Evolutionary conservation across 1,140 invertebrate species (phyloP), one percentile per base, ranked within the genome.

Genomic region (Kradibia gibbosae): DNA sequence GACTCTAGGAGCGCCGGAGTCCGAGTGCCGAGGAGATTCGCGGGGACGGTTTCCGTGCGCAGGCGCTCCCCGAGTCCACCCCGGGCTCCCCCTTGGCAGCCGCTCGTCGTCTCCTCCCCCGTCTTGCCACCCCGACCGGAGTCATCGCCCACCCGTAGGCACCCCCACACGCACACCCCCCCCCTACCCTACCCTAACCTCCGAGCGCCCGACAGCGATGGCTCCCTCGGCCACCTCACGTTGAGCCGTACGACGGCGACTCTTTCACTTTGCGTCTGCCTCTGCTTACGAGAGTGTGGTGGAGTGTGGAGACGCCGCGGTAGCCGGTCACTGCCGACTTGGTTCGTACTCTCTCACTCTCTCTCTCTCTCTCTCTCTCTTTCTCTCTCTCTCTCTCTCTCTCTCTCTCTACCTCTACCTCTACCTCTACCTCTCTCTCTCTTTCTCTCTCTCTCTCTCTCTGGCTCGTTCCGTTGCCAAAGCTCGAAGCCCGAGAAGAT

Each of bases 211-310:
- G 31, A 34, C 60, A 42, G 7, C 28, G 50, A 45, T 57, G 57
- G 75, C 15, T 25, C 28, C 57, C 34, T 25, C 34, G 50, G 34
- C 36, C 77, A 28, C 34, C 4, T 8, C 36, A n/a, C n/a, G n/a
- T n/a, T n/a, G n/a, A n/a, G n/a, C n/a, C n/a, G n/a, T n/a, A n/a
- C n/a, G n/a, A 39, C 25, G 53, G 70, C 73, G 50, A 57, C 78
- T 80, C 78, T 80, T 80, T 80, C 78, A 80, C 78, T 80, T 80
- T 25, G 78, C 78, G 78, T 80, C 50, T 80, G 78, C 67, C 78
- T 73, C 78, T 70, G 78, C 77, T 57, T 71, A n/a, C 60, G 77
- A 71, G 77, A 71, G 77, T 79, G 70, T 60, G 57, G 78, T 73
- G 78, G 67, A 80, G 78, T 57, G 78, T 73, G 78, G 67, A 80